A percentile compares a stretch with the other conserved stretches of the same genome.
phyloP scores from a whole-genome alignment of 2,797 vertebrate species.

The Gadopsis bispinosus region DNA sequence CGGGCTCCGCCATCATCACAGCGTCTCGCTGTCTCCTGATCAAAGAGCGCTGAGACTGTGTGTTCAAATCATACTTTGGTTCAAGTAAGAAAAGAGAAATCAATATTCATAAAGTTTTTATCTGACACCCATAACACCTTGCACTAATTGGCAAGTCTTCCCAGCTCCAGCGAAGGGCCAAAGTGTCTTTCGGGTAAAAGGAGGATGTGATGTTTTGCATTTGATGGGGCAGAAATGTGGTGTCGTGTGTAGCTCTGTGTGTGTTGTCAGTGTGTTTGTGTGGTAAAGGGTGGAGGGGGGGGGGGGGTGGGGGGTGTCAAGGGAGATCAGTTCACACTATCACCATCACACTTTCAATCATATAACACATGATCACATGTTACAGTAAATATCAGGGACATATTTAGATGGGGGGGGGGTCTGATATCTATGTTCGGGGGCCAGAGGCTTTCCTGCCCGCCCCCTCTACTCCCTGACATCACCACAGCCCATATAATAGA shows the following conservation, averaged over 20 bases:
- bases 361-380: constrained; percentile 84
- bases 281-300: constrained; percentile 32
- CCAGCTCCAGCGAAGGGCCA: constrained; percentile 44
- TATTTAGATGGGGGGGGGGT: constrained; percentile 69
- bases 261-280: constrained; percentile 43
- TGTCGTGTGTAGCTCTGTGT: constrained; percentile 32
- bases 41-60: constrained; percentile 77
- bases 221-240: constrained; percentile 28
- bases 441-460: constrained; percentile 72
- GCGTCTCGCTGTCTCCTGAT: constrained; percentile 77
- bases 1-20: constrained; percentile 60
- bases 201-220: constrained; percentile 46
- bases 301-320: too few relatives aligned
- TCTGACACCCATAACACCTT: constrained; percentile 68
- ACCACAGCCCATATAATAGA: constrained; percentile 85
- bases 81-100: constrained; percentile 77
- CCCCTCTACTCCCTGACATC: constrained; percentile 83
- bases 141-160: constrained; percentile 71
- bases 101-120: constrained; percentile 78
- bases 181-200: constrained; percentile 41
- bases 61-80: constrained; percentile 82
- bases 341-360: constrained; percentile 83
- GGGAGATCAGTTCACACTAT: constrained; percentile 78
- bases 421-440: constrained; percentile 79
- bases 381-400: constrained; percentile 84